Evolutionary conservation across 2,797 vertebrate species (phyloP).

Genomic region (Centroberyx gerrardi): DNA sequence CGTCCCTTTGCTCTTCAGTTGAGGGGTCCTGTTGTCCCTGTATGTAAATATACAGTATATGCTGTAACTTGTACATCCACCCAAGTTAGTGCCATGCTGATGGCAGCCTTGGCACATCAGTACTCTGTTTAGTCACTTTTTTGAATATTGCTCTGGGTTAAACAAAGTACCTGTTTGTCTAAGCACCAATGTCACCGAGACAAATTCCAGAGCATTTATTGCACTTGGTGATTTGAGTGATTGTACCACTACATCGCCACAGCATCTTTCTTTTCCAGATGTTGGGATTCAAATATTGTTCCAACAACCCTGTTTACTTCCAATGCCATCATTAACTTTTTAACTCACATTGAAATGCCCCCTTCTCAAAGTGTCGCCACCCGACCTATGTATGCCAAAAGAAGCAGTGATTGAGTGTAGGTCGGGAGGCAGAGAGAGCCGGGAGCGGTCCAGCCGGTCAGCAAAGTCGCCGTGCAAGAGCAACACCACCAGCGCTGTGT

Average conservation of each 20-base stretch:
- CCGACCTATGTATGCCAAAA: conserved; percentile 25
- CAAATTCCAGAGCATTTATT: no score
- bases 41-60: not conserved
- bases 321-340: not conserved
- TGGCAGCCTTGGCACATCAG: not conserved
- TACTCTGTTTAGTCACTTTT: no score
- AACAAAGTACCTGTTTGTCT: no score
- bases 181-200: no score
- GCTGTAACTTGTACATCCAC: not conserved
- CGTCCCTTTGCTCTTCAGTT: not conserved
- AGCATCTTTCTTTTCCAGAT: no score
- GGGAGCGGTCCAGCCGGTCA: conserved; percentile 40
- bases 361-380: conserved; percentile 4
- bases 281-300: no score
- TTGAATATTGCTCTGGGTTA: no score
- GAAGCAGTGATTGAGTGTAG: conserved; percentile 22
- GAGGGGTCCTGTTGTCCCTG: not conserved
- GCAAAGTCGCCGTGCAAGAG: conserved; percentile 52
- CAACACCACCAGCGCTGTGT: conserved; percentile 45
- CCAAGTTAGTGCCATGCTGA: not conserved
- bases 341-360: not conserved
- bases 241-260: no score
- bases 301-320: no score
- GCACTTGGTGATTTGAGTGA: no score
- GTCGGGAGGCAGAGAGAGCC: conserved; percentile 28